Conservation (phyloP, 1,140 invertebrate species). For the Teleopsis dalmanni region DNA sequence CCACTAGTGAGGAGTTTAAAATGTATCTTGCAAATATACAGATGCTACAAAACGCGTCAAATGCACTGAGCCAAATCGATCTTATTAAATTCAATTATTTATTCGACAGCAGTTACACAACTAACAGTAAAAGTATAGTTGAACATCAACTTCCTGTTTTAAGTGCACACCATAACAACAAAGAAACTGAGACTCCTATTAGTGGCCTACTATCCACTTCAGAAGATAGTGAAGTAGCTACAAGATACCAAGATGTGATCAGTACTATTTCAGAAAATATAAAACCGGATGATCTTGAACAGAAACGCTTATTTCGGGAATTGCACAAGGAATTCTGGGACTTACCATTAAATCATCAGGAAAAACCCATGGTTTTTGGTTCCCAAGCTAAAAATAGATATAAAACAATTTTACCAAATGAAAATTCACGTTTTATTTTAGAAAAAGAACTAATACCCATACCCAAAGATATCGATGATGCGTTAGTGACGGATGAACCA, state of each 20-base stretch:
- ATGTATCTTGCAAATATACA: slow-evolving; percentile 61
- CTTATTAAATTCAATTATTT: slow-evolving; percentile 51
- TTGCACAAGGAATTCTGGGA: slow-evolving; percentile 90
- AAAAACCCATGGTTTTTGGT: slow-evolving; percentile 77
- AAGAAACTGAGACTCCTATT: slow-evolving; percentile 27
- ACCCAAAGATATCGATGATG: slow-evolving; percentile 5
- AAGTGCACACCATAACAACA: slow-evolving; percentile 4
- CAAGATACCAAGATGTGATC: slow-evolving; percentile 26
- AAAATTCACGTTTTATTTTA: slow-evolving; percentile 66
- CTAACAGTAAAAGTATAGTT: slow-evolving; percentile 20
- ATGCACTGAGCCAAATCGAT: slow-evolving; percentile 49
- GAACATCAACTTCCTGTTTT: slow-evolving; percentile 21
- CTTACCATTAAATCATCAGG: slow-evolving; percentile 82
- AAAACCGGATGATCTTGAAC: slow-evolving; percentile 43
- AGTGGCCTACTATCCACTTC: slow-evolving; percentile 19
- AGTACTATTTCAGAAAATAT: slow-evolving; percentile 10
- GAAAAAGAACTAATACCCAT: slow-evolving; percentile 17
- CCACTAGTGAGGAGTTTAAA: slow-evolving; percentile 58
- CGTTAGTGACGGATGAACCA: neutral
- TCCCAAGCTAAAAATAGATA: slow-evolving; percentile 88
- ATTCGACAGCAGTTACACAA: slow-evolving; percentile 49
- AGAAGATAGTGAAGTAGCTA: slow-evolving; percentile 31
- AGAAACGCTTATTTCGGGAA: slow-evolving; percentile 64
- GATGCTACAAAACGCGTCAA: slow-evolving; percentile 58
- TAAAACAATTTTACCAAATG: slow-evolving; percentile 79